Percentiles rank a stretch among this genome's conserved stretches.
Evolutionary conservation across 1,140 invertebrate genomes (phyloP).

Genomic region (Batillaria attramentaria): DNA sequence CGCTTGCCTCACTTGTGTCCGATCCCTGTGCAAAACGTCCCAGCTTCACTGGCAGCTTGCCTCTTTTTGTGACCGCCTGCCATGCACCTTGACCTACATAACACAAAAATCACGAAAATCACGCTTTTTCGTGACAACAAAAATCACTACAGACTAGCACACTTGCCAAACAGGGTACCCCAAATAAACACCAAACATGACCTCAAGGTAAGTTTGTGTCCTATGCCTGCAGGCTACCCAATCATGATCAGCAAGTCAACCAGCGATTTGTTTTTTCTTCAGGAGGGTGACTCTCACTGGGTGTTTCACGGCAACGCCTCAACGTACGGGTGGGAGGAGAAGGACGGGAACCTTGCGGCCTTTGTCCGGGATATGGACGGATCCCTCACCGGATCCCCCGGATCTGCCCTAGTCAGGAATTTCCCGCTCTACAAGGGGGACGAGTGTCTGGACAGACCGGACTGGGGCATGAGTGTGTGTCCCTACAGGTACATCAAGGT

Average conservation of each 20-base stretch:
- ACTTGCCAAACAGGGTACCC: too few relatives aligned
- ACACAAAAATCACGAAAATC: too few relatives aligned
- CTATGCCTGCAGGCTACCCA: background rate
- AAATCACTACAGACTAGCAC: too few relatives aligned
- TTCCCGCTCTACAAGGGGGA: conserved; percentile 2
- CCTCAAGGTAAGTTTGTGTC: too few relatives aligned
- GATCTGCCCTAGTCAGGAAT: conserved; percentile 16
- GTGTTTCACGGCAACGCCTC: conserved; percentile 22
- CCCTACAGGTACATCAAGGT: conserved; percentile 30
- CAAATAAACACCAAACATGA: too few relatives aligned
- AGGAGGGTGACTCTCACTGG: conserved; percentile 1
- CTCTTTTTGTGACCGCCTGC: too few relatives aligned
- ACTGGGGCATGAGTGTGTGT: conserved; percentile 26
- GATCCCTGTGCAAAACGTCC: too few relatives aligned
- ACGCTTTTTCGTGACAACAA: too few relatives aligned
- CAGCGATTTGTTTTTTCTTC: background rate
- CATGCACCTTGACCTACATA: too few relatives aligned
- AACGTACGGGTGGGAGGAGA: conserved; percentile 11
- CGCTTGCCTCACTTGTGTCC: too few relatives aligned
- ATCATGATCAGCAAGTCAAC: background rate
- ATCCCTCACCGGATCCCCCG: conserved; percentile 1
- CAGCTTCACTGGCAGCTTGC: too few relatives aligned
- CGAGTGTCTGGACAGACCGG: conserved; percentile 6
- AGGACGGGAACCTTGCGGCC: conserved; percentile 22
- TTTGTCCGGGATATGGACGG: conserved; percentile 22